A percentile compares a stretch with the other conserved stretches of the same genome.
Evolutionary conservation across 30 jellyfish, hydroid and myxozoan genomes (phyloP).

Genomic region (Rhopilema esculentum): DNA sequence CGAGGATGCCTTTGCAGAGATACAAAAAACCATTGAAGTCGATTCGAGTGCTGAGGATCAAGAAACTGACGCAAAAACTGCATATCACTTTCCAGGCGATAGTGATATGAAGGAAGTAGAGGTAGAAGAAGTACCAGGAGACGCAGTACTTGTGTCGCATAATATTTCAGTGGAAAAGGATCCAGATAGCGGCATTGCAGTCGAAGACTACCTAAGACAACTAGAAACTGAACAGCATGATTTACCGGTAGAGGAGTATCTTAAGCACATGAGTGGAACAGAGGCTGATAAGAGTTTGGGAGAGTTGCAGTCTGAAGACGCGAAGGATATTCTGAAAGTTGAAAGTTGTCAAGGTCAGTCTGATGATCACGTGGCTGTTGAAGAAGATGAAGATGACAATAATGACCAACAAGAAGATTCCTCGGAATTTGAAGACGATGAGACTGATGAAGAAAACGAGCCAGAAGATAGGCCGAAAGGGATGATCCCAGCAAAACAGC

Average conservation of each 20-base stretch:
- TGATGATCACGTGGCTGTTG: neutral
- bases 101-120: constrained; percentile 3
- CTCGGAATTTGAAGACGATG: neutral
- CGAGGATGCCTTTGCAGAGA: neutral
- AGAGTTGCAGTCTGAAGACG: neutral
- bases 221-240: constrained; percentile 15
- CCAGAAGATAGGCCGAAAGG: constrained; percentile 37
- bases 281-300: neutral
- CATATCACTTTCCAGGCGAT: no score
- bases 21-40: neutral
- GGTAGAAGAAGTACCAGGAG: neutral
- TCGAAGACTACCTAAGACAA: constrained; percentile 49
- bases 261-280: constrained; percentile 16
- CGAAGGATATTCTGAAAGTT: neutral
- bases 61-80: neutral
- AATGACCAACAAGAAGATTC: neutral
- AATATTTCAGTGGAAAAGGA: constrained; percentile 12
- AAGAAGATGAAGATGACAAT: neutral
- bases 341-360: neutral
- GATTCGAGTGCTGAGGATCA: neutral
- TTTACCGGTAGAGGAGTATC: constrained; percentile 36
- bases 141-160: constrained; percentile 1
- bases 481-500: constrained; percentile 72
- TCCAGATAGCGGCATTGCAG: constrained; percentile 59
- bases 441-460: constrained; percentile 18